Conservation (phyloP, 2,113 vertebrate species). For the Pheucticus melanocephalus region DNA sequence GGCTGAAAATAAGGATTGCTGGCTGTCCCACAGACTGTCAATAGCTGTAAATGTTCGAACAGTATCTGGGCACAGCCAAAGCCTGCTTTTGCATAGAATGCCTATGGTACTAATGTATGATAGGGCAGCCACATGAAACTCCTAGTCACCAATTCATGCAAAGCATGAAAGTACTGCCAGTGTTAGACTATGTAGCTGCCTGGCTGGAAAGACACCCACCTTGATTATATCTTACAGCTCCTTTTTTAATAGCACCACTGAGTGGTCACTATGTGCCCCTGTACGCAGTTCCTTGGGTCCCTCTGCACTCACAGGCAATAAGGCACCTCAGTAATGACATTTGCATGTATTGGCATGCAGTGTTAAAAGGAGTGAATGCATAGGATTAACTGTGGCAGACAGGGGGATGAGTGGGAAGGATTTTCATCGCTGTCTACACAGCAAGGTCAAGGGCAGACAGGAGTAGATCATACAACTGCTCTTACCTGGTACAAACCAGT, state of each 20-base stretch:
- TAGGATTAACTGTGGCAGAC: neutral
- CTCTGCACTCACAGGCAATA: neutral
- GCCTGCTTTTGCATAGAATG: neutral
- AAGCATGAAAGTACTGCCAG: neutral
- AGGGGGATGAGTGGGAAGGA: neutral
- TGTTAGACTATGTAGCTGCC: neutral
- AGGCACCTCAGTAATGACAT: neutral
- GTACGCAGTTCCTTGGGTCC: neutral
- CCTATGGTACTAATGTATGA: fast-evolving
- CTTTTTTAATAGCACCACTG: neutral
- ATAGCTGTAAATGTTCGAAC: neutral
- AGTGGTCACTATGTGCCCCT: neutral
- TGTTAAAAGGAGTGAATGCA: neutral
- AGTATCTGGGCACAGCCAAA: neutral
- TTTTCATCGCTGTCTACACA: neutral
- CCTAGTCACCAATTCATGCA: neutral
- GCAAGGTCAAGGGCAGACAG: neutral
- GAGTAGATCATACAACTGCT: neutral
- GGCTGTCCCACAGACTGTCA: neutral
- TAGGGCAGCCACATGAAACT: neutral
- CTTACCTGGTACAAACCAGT: neutral
- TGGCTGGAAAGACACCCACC: neutral
- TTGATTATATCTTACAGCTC: neutral
- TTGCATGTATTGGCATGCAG: neutral
- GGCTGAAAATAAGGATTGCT: neutral